These are phyloP conservation scores for Pogonocichla stellata DNA, from an alignment of 2,113 vertebrate species.

Conservation along the genomic window DNA sequence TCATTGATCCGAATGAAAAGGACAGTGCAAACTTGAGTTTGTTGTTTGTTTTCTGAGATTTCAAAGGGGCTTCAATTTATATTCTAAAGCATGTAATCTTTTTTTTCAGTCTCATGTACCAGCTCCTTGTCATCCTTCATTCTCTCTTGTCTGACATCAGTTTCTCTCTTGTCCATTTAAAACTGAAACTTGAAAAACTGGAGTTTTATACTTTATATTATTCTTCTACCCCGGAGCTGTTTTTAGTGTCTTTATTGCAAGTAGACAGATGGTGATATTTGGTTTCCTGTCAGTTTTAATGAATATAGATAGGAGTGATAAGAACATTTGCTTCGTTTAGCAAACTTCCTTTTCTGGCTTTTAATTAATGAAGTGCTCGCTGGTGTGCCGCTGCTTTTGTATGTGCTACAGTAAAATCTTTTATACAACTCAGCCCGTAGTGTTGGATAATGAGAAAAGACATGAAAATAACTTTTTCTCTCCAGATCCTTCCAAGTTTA, in stretches of 20 bases:
- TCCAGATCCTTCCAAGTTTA: neutral
- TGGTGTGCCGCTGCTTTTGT: slow-evolving; percentile 61
- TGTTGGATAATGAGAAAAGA: neutral
- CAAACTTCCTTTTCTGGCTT: slow-evolving; percentile 75
- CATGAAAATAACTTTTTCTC: neutral
- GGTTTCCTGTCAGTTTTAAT: slow-evolving; percentile 78
- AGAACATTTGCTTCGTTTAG: slow-evolving; percentile 76
- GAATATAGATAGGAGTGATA: slow-evolving; percentile 73
- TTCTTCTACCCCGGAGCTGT: slow-evolving; percentile 67
- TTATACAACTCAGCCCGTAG: neutral
- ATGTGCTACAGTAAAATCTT: neutral
- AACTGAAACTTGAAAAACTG: slow-evolving; percentile 60
- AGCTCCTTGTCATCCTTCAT: neutral
- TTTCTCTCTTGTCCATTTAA: slow-evolving; percentile 45
- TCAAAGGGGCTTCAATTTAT: neutral
- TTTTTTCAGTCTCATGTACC: neutral
- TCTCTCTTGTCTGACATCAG: neutral
- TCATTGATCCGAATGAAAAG: neutral
- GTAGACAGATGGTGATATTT: slow-evolving; percentile 78
- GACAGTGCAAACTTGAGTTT: neutral
- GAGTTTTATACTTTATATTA: slow-evolving; percentile 62
- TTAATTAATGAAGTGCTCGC: slow-evolving; percentile 73
- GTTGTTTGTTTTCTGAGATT: neutral
- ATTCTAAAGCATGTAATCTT: neutral
- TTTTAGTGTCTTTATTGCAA: slow-evolving; percentile 73